These are phyloP conservation scores for Gouania willdenowi DNA, from an alignment of 2,797 vertebrate genomes.

Conservation along the genomic window DNA sequence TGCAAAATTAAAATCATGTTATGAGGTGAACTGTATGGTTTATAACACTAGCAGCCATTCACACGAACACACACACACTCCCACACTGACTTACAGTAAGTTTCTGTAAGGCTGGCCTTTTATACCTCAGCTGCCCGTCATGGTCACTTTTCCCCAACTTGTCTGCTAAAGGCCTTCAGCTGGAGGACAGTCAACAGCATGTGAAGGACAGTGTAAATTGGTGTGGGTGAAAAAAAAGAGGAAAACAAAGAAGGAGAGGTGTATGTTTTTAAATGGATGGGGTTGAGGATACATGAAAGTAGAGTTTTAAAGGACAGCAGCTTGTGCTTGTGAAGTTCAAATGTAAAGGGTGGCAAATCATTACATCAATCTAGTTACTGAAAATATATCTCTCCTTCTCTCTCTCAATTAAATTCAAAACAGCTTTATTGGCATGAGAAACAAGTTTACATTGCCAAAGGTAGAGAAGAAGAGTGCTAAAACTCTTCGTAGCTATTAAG, in stretches of 20 bases:
- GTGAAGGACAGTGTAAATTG: conserved; percentile 46
- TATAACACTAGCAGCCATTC: conserved; percentile 53
- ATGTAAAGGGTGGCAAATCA: too few species aligned
- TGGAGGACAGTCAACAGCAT: conserved; percentile 41
- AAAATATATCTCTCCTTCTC: too few species aligned
- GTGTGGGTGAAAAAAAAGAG: conserved; percentile 10
- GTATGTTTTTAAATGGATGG: not conserved
- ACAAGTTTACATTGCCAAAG: too few species aligned
- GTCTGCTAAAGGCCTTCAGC: conserved; percentile 41
- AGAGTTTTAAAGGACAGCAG: too few species aligned
- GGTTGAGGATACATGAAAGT: not conserved
- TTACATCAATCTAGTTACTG: too few species aligned
- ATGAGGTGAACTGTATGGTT: conserved; percentile 57
- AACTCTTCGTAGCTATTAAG: too few species aligned
- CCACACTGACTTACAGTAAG: conserved; percentile 14
- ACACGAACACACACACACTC: conserved; percentile 48
- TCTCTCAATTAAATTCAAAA: too few species aligned
- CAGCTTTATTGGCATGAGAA: too few species aligned
- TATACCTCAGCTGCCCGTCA: conserved; percentile 42
- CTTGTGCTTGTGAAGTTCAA: too few species aligned
- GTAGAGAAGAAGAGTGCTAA: too few species aligned
- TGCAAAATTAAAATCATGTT: conserved; percentile 55
- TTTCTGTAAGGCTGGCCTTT: conserved; percentile 18
- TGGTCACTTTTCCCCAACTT: conserved; percentile 34
- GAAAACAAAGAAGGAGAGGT: not conserved